A percentile compares a stretch with the other conserved stretches of the same genome.
Evolutionary conservation across 2,888 invertebrate genomes (phyloP).

Genomic region (Keiferia lycopersicella): DNA sequence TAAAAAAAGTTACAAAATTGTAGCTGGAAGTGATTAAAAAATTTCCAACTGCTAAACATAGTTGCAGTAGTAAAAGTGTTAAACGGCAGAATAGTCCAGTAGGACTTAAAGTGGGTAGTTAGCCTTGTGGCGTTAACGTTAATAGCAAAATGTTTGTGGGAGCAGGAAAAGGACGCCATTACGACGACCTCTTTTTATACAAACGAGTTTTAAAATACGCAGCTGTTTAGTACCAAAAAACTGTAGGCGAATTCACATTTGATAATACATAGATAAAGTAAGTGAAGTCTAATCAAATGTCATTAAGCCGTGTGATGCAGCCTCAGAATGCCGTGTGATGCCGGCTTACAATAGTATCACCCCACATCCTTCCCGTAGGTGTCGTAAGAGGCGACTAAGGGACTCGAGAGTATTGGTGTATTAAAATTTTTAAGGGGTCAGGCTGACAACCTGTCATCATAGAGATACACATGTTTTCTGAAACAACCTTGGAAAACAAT

Average conservation of each 20-base stretch:
- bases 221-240: neutral
- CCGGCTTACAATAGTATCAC: too few relatives aligned
- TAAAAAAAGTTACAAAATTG: too few relatives aligned
- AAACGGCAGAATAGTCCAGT: neutral
- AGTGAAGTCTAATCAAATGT: too few relatives aligned
- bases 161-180: neutral
- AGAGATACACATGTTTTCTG: too few relatives aligned
- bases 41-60: neutral
- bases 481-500: too few relatives aligned
- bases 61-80: neutral
- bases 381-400: too few relatives aligned
- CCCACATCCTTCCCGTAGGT: too few relatives aligned
- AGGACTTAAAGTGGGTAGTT: slow-evolving; percentile 14
- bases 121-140: neutral
- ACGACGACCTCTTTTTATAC: neutral
- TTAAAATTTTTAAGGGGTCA: too few relatives aligned
- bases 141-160: slow-evolving; percentile 7
- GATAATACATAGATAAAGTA: neutral
- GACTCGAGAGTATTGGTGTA: too few relatives aligned
- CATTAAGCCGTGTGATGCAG: too few relatives aligned
- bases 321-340: too few relatives aligned
- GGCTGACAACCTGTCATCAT: too few relatives aligned
- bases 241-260: neutral
- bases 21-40: neutral
- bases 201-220: slow-evolving; percentile 10